Base-by-base conservation (phyloP, 2,797 vertebrate species). In the Euthynnus affinis region DNA sequence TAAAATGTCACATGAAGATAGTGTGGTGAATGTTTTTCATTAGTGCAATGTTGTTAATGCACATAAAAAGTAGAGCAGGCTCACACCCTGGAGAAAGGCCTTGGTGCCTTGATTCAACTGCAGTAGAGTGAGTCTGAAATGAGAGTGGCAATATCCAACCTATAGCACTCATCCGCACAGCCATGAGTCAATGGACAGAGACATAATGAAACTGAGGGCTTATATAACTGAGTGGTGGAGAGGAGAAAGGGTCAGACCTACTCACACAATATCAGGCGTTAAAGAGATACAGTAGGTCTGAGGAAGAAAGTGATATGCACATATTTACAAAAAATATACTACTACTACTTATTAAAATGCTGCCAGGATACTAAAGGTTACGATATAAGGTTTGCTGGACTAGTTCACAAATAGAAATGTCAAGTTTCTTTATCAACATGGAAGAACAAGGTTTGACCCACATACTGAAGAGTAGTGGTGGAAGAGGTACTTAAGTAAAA, bases 201-300 rank as follows among this genome's bases (percentile, higher is more conserved):
- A 91, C 23, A 13, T 81, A 82, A 84, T 82, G 72, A 84, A 90
- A 82, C 61, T 74, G 78, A 83, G 70, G 22, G 81, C 81, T 92
- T 89, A 89, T 85, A 78, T 86, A 92, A 92, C 71, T 0, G 9
- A 82, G 71, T 81, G 71, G 48, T 69, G 18, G 62, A 74, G 59
- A 80, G 67, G 53, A 64, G 46, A 76, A 77, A 82, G 55, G 67
- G 78, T 89, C 75, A 85, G 69, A 58, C 42, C 7, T 59, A 59
- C 80, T 78, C 68, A 76, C 68, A 83, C 49, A 46, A 73, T 71
- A 67, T 15, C 32, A 51, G 27, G 9, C 73, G 76, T 61, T n/a
- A 71, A 53, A 62, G 13, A 69, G 23, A 63, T 37, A 10, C 37
- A 37, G 37, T 4, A 27, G 22, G 10, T 58, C n/a, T 46, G 22